Base-by-base conservation (phyloP, 2,888 invertebrate species). In the Nasonovia ribisnigri region DNA sequence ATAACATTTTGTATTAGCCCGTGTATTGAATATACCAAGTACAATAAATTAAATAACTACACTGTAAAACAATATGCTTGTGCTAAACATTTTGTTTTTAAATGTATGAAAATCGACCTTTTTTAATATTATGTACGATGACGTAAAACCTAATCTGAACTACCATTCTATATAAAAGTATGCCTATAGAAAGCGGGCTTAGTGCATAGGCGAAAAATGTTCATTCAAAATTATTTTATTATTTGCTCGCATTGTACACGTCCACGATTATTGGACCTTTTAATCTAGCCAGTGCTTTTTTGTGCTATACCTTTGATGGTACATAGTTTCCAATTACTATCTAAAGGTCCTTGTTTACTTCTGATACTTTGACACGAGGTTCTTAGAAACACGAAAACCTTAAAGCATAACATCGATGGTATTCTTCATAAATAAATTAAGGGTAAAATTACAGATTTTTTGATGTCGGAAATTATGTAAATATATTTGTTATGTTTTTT, bases 261-360 rank as follows among this genome's bases (percentile, higher is more conserved):
- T 42, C 4, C 11, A 36, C n/a, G 24, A 20, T 36, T 36, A 51
- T 77, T 51, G 77, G 3, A 13, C 77, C 51, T 90, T 67, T 24
- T 51, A 24, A 90, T 48, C n/a, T 36, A 36, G 16, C 13, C 48
- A 26, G 48, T 26, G 51, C 0, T 84, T 43, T 57, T n/a, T 36
- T 11, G 46, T 20, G 4, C n/a, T 67, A n/a, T 46, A 57, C 86
- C 36, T 86, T 86, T 57, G 84, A 54, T 42, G 48, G 16, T 26
- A 86, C 46, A 92, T 24, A 46, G 91, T 87, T 87, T 87, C 57
- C 48, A 92, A 87, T 92, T 92, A 92, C 86, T 29, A 46, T 87
- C 10, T 87, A 46, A n/a, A 48, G 36, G 86, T 92, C 60, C 60
- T 46, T 26, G 91, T 92, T 86, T 60, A 92, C 87, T 87, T 87